Conservation (phyloP, 1,140 invertebrate species). For the Rhopalosiphum padi region DNA sequence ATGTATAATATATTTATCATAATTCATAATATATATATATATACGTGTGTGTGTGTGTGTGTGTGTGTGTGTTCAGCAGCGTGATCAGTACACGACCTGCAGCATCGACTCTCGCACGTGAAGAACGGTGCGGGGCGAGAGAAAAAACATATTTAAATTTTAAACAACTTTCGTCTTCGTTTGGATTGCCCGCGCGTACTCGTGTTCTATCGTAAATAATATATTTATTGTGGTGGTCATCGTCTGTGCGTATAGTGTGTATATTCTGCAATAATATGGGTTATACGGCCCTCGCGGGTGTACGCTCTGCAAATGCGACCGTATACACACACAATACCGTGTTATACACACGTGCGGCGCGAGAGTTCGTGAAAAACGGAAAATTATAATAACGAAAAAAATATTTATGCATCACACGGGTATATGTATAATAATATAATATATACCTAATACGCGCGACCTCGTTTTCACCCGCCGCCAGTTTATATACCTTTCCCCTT, state of each 20-base stretch:
- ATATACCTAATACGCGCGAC: conserved; percentile 20
- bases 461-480: conserved; percentile 45
- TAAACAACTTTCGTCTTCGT: conserved; percentile 41
- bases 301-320: not conserved
- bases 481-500: conserved; percentile 22
- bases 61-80: too few relatives aligned
- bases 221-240: not conserved
- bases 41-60: not conserved
- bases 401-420: not conserved
- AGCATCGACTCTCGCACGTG: not conserved
- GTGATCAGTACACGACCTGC: not conserved
- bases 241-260: too few relatives aligned
- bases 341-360: not conserved
- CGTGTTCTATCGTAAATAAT: not conserved
- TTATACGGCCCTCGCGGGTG: too few relatives aligned
- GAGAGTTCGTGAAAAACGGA: not conserved
- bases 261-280: not conserved
- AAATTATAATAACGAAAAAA: conserved; percentile 26
- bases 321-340: too few relatives aligned
- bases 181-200: not conserved
- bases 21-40: too few relatives aligned
- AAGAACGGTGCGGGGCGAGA: not conserved
- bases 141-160: not conserved
- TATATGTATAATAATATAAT: not conserved
- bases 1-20: not conserved